Base-by-base conservation (phyloP, 53 echinoderm and acorn worm species). In the Mesocentrotus franciscanus region DNA sequence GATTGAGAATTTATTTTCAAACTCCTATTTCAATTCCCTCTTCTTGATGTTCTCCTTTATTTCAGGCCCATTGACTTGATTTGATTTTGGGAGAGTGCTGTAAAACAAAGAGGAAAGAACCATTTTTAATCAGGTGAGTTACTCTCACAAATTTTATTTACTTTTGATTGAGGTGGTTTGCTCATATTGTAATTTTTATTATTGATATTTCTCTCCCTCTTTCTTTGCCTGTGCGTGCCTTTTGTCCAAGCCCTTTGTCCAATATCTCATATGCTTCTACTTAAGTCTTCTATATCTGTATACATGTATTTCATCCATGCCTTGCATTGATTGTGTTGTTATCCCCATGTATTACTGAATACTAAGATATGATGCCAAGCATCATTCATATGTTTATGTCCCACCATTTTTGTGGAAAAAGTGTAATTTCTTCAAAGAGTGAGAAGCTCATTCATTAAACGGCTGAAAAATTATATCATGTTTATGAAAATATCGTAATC, bases 21-120 rank as follows among this genome's bases (percentile, higher is more conserved):
- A 64, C 10, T 61, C 16, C 90, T 33, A 90, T 61, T 62, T 90
- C 90, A 30, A 61, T 91, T 66, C 8, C 22, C 22, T 2, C 16
- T 58, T 29, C 14, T 85, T 42, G 12, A 61, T 35, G 20, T 91
- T 35, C 61, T 90, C 26, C 33, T 92, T 26, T 74, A 7, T 27
- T 70, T 75, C 92, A 92, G 75, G 29, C 14, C 74, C 20, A 14
- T 61, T 92, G 92, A 75, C 72, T 70, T 92, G 92, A 92, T 92
- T 92, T n/a, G 74, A 92, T 92, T 22, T 70, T 27, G 57, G 39
- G 35, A 39, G 70, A 36, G 61, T 60, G 29, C 90, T 22, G 61
- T 4, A 59, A 91, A 91, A 91, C 91, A 66, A 91, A 35, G 61
- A 14, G 90, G 60, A 60, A 27, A 22, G 30, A 60, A 60, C 61